Conservation (phyloP, 1,140 invertebrate genomes). For the Drosophila bocki region DNA sequence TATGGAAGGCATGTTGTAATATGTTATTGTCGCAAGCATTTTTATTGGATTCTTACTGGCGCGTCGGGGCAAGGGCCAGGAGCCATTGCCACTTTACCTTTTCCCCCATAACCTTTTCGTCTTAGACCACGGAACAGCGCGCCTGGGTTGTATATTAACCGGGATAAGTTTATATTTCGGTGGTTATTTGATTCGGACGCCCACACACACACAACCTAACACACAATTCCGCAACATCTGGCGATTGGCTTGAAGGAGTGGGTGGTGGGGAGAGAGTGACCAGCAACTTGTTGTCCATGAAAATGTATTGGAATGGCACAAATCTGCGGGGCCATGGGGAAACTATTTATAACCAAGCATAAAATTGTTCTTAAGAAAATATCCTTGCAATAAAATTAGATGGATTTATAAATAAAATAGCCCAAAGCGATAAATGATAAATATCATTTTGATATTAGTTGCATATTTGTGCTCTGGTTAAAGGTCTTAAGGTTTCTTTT, state of each 20-base stretch:
- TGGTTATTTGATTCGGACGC: constrained; percentile 65
- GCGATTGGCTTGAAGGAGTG: constrained; percentile 22
- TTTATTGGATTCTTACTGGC: constrained; percentile 61
- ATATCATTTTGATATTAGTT: not conserved
- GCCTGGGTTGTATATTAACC: constrained; percentile 30
- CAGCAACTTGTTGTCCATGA: constrained; percentile 15
- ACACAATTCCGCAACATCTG: constrained; percentile 38
- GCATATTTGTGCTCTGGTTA: not conserved
- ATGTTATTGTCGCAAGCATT: constrained; percentile 71
- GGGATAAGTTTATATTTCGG: constrained; percentile 56
- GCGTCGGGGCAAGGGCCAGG: not conserved
- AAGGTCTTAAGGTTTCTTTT: too few relatives aligned
- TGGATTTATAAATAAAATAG: constrained; percentile 14
- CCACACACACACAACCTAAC: not conserved
- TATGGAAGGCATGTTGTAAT: constrained; percentile 64
- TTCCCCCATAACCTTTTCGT: constrained; percentile 3
- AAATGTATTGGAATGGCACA: constrained; percentile 6
- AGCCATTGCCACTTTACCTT: constrained; percentile 39
- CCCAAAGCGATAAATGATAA: constrained; percentile 1
- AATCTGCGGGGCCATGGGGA: constrained; percentile 2
- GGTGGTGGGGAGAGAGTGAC: not conserved
- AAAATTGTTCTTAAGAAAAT: constrained; percentile 2
- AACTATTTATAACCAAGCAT: constrained; percentile 16
- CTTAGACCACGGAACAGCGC: constrained; percentile 9
- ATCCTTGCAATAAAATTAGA: constrained; percentile 18